Base-by-base conservation (phyloP, 2,888 invertebrate genomes). In the Metopia argyrocephala region DNA sequence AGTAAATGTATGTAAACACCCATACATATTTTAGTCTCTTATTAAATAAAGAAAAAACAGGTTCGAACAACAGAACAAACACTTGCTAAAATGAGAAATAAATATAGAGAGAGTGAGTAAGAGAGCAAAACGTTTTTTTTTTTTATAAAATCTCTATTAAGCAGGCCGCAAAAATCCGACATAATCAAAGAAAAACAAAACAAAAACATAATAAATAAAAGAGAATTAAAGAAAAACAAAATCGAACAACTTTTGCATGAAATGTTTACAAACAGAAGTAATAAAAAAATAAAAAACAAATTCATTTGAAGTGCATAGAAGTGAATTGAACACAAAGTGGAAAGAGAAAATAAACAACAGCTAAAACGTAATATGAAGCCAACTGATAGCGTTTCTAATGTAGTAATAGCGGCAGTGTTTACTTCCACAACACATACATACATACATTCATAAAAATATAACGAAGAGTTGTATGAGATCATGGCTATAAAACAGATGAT, bases 281-380 rank as follows among this genome's bases (percentile, higher is more conserved):
- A 84, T 83, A 80, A 84, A 83, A 85, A 85, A 84, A 84, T 85
- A 85, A 83, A 76, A 15, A 12, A 38, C 3, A 38, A 38, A 38
- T 15, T 38, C 15, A 38, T 9, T 2, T 38, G 15, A 38, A 38
- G 38, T 38, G 38, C 38, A 38, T 38, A 38, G 9, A 15, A 38
- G 12, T 12, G 15, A 4, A 15, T 38, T 12, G 15, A 38, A 3
- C 28, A 64, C 45, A 46, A 68, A 66, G 56, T 18, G 20, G 28
- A 25, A 50, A 57, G 57, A 66, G 50, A 66, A 38, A 52, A 50
- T 12, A 50, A 68, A 38, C 27, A 20, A 5, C 20, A 50, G 2
- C 54, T 48, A 38, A 52, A 59, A 28, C 15, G n/a, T 69, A 5
- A 18, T 21, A 69, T 27, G 18, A 28, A 27, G 12, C 18, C 21